phyloP scores from a whole-genome alignment of 2,797 vertebrate species.

The Tangara arthus region DNA sequence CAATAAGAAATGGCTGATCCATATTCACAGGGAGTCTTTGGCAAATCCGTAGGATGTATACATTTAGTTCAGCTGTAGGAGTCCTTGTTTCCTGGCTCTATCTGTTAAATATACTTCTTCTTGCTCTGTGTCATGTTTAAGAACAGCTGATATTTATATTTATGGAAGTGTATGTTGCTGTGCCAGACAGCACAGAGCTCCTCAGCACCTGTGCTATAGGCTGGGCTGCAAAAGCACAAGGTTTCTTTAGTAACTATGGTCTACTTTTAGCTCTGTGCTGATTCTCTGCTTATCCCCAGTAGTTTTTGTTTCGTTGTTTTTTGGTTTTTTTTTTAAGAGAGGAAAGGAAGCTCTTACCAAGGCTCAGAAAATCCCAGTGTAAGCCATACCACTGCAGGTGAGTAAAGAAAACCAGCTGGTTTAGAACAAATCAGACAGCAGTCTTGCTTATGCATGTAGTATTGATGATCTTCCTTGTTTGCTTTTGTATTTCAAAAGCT shows the following conservation, averaged over 20 bases:
- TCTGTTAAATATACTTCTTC: not conserved
- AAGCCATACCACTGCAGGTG: slow-evolving; percentile 50
- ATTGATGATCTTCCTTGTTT: not conserved
- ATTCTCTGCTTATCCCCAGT: not conserved
- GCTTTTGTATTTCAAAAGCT: not conserved
- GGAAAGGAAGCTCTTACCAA: slow-evolving; percentile 48
- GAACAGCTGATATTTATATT: slow-evolving; percentile 61
- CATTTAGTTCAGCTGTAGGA: not conserved
- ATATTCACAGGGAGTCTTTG: not conserved
- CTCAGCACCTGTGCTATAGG: slow-evolving; percentile 45
- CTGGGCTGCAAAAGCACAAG: slow-evolving; percentile 57
- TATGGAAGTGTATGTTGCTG: slow-evolving; percentile 7
- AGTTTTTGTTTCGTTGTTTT: not conserved
- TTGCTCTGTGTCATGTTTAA: slow-evolving; percentile 29
- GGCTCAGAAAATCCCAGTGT: slow-evolving; percentile 23
- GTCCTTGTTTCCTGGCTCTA: slow-evolving; percentile 21
- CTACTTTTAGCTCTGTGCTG: slow-evolving; percentile 16
- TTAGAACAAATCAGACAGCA: not conserved
- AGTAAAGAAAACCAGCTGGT: slow-evolving; percentile 15
- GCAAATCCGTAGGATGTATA: not conserved
- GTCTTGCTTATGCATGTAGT: not conserved
- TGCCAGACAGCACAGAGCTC: slow-evolving; percentile 43
- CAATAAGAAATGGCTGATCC: not conserved
- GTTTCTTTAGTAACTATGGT: slow-evolving; percentile 9
- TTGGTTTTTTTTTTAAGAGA: slow-evolving; percentile 35